Base-by-base conservation (phyloP, 2,113 vertebrate genomes). In the Taurulus bubalis region DNA sequence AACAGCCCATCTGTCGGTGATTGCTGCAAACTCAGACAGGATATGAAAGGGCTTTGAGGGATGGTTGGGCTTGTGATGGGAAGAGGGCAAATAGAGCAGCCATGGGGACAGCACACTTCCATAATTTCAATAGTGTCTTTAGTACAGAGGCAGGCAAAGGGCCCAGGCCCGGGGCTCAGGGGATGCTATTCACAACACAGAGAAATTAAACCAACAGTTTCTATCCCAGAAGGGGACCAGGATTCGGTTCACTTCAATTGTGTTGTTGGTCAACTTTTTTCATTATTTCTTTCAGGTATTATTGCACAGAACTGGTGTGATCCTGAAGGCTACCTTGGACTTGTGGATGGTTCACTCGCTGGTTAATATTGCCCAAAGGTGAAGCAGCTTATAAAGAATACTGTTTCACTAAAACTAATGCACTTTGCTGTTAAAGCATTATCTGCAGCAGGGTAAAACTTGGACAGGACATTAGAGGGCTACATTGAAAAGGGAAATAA, bases 41-140 rank as follows among this genome's bases (percentile, higher is more conserved):
- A 92, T 91, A 92, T 92, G 90, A 92, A 88, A 93, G 74, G 74
- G 78, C 82, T 93, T 90, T 90, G 90, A 94, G 87, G 78, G 86
- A 93, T 90, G 82, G 71, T 65, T 76, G 68, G 72, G 87, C 78
- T 88, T 78, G 79, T 88, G 86, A 84, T 84, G 79, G 83, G 83
- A 77, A 70, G 79, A 85, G 83, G 81, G 87, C 69, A 87, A 87
- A 86, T 63, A 85, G 66, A 85, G 55, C 75, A 80, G 77, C 82
- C 65, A 74, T 62, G 69, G 81, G 89, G 81, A 89, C 81, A 77
- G 73, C 78, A 71, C 80, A 69, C 63, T 84, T 90, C 84, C 68
- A 86, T 93, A 80, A 90, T 86, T 87, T 92, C 77, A 90, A 56
- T 77, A 76, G 71, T 80, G 69, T 90, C 75, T 88, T 88, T 64